Evolutionary conservation across 2,888 invertebrate genomes (phyloP), one percentile per base, ranked within the genome.

Genomic region (Mythimna loreyi): DNA sequence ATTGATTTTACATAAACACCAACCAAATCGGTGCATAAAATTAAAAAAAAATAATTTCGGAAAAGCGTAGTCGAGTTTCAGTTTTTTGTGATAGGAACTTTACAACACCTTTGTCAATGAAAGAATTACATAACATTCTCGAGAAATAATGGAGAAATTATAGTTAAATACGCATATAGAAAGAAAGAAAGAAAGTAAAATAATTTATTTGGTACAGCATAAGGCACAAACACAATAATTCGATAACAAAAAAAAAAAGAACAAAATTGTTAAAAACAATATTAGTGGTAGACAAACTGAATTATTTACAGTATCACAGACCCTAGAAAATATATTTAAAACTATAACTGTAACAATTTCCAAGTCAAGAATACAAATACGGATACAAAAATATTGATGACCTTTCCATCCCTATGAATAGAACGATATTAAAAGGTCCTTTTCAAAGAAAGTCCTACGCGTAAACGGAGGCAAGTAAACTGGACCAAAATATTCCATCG

Each of bases 371-470:
- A n/a, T 11, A 43, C 11, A 0, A 23, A 25, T 2, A 40, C 1
- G 7, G 40, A 8, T 8, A 36, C 8, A 40, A 30, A 36, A 36
- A 59, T 9, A 50, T 43, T 19, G 7, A 57, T 47, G 13, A 36
- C 9, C 30, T n/a, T 8, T 36, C 16, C 13, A 40, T 33, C 11
- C n/a, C 2, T 21, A 47, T 58, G 13, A 55, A 66, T 53, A 25
- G 25, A 74, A 55, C 1, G 3, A 21, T 49, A 59, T 56, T 49
- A 56, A 50, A 50, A 11, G 23, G 57, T 30, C 23, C 4, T 11
- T 33, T 25, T 19, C 16, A 43, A 55, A 56, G 25, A 21, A 49
- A 21, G 11, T 47, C 56, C 16, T 7, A 56, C 67, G 13, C 23
- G 9, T 36, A 59, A 45, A 55, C 16, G 13, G 19, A 4, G 13